Evolutionary conservation across 1,140 invertebrate genomes (phyloP).

Genomic region (Piezodorus guildinii): DNA sequence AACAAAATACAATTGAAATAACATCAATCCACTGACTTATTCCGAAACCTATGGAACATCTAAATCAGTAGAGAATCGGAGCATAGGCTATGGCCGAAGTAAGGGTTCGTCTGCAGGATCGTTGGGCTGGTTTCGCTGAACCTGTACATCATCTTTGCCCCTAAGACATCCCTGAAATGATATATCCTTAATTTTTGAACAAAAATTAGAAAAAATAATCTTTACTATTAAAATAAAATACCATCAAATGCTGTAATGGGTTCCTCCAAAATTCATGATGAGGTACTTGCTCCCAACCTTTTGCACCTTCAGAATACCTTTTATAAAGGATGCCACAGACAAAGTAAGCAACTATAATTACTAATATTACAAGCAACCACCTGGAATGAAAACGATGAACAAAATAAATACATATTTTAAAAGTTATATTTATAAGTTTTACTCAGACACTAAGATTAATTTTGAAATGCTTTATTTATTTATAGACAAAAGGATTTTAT

Average conservation of each 20-base stretch:
- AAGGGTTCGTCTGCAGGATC: slow-evolving; percentile 8
- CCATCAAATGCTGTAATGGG: not conserved
- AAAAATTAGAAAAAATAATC: not conserved
- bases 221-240: not conserved
- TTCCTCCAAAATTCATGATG: not conserved
- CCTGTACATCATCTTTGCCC: not conserved
- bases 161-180: not conserved
- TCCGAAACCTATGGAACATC: not conserved
- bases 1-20: too few species aligned
- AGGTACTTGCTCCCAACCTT: slow-evolving; percentile 14
- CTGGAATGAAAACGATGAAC: not conserved
- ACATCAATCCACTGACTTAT: too few species aligned
- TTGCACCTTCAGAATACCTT: slow-evolving; percentile 6
- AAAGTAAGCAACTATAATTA: slow-evolving; percentile 1
- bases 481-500: too few species aligned
- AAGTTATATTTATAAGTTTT: too few species aligned
- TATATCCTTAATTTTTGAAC: not conserved
- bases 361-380: not conserved
- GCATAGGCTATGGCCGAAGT: slow-evolving; percentile 5
- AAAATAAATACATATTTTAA: too few species aligned
- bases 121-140: not conserved
- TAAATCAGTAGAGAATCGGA: slow-evolving; percentile 7
- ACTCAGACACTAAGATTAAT: too few species aligned
- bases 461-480: too few species aligned
- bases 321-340: slow-evolving; percentile 8